Percentiles rank a stretch among this genome's conserved stretches.
Evolutionary conservation across 2,888 invertebrate species (phyloP).

Genomic region (Gymnocheta viridis): DNA sequence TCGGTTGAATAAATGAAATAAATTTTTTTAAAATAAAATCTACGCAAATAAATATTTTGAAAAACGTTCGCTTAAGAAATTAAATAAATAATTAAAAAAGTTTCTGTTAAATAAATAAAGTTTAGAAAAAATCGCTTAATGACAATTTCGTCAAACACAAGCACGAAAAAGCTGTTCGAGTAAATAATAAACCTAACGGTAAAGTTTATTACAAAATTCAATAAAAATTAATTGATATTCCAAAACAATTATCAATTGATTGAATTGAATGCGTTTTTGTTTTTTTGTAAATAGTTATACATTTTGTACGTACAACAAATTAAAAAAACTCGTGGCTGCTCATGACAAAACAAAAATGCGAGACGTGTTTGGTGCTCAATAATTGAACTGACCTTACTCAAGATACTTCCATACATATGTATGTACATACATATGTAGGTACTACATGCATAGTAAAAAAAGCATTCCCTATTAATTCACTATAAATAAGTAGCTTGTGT

Average conservation of each 20-base stretch:
- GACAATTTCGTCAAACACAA: slow-evolving; percentile 27
- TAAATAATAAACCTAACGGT: slow-evolving; percentile 40
- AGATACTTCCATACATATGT: slow-evolving; percentile 1
- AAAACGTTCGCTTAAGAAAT: slow-evolving; percentile 15
- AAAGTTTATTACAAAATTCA: slow-evolving; percentile 14
- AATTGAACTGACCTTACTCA: slow-evolving; percentile 52
- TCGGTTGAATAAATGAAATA: slow-evolving; percentile 42
- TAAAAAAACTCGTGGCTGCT: neutral
- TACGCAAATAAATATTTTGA: slow-evolving; percentile 14
- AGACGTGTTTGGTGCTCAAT: slow-evolving; percentile 21
- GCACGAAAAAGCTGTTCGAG: slow-evolving; percentile 1
- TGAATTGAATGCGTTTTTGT: neutral
- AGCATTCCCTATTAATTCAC: neutral
- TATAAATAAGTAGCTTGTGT: neutral
- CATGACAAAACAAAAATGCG: neutral
- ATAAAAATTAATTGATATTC: slow-evolving; percentile 30
- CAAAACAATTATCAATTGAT: neutral
- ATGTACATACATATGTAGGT: neutral
- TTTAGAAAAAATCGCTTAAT: slow-evolving; percentile 32
- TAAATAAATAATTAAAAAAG: slow-evolving; percentile 2
- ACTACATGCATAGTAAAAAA: neutral
- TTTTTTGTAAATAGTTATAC: neutral
- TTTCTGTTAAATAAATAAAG: slow-evolving; percentile 4
- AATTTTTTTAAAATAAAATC: slow-evolving; percentile 12
- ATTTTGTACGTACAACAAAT: slow-evolving; percentile 8